phyloP scores from a whole-genome alignment of 2,797 vertebrate genomes.

The Karalla daura region DNA sequence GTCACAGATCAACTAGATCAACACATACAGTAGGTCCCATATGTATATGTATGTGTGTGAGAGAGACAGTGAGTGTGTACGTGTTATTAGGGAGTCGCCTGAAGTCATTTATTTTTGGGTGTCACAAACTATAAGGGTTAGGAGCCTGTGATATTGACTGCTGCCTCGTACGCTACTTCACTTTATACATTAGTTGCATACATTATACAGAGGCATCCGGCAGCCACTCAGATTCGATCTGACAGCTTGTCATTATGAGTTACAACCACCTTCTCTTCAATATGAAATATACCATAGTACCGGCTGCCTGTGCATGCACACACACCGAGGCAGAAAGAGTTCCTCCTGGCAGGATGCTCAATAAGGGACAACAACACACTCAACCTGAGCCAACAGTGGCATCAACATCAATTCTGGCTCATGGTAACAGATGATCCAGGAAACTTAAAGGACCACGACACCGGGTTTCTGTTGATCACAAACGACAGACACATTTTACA shows the following conservation, averaged over 20 bases:
- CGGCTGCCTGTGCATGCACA: conserved; percentile 13
- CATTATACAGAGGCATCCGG: conserved; percentile 64
- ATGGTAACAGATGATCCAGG: background rate
- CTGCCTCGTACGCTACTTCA: conserved; percentile 34
- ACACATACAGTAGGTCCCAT: background rate
- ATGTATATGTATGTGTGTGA: background rate
- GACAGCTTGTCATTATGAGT: conserved; percentile 70
- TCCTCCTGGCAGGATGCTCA: background rate
- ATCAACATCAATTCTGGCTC: background rate
- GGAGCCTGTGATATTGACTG: conserved; percentile 58
- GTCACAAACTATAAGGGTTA: conserved; percentile 62
- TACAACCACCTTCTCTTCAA: conserved; percentile 34
- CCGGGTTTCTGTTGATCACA: background rate
- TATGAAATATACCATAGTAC: conserved; percentile 37
- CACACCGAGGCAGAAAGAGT: conserved; percentile 1
- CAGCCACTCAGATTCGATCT: conserved; percentile 31
- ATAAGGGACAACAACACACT: background rate
- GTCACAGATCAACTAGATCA: conserved; percentile 19
- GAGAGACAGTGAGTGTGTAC: conserved; percentile 8
- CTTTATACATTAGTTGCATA: conserved; percentile 69
- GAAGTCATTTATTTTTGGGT: conserved; percentile 39
- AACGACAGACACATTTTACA: background rate
- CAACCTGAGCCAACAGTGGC: background rate
- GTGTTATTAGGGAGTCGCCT: background rate
- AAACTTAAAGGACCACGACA: background rate